phyloP scores from a whole-genome alignment of 2,113 vertebrate species.

The Polyodon spathula region DNA sequence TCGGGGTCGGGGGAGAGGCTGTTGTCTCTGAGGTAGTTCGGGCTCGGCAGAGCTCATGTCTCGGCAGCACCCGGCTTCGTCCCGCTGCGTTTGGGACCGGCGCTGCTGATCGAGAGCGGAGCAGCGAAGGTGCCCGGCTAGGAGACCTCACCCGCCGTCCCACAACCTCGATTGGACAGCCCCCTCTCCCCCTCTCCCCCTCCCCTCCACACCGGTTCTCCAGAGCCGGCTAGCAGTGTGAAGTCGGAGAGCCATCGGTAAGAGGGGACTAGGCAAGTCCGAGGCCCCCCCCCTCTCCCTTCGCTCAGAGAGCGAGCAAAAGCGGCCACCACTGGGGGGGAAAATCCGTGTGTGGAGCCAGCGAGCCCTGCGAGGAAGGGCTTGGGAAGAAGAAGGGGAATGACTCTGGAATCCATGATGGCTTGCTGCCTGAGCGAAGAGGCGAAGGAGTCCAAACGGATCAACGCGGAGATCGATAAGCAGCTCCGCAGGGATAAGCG shows the following conservation, averaged over 20 bases:
- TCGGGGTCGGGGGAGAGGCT: slow-evolving; percentile 45
- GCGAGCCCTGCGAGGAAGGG: slow-evolving; percentile 39
- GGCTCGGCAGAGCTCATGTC: slow-evolving; percentile 34
- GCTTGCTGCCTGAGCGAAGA: slow-evolving; percentile 86
- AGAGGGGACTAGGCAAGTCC: slow-evolving; percentile 53
- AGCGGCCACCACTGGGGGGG: slow-evolving; percentile 1
- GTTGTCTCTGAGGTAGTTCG: slow-evolving; percentile 44
- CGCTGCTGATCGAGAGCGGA: slow-evolving; percentile 13
- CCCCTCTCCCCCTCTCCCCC: slow-evolving; percentile 18
- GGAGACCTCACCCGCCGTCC: slow-evolving; percentile 16
- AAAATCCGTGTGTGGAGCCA: slow-evolving; percentile 26
- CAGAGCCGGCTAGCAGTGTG: slow-evolving; percentile 33
- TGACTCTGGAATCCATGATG: slow-evolving; percentile 77
- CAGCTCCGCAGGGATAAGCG: slow-evolving; percentile 82
- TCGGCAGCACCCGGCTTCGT: slow-evolving; percentile 28
- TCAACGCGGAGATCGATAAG: slow-evolving; percentile 88
- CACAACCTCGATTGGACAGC: slow-evolving; percentile 7
- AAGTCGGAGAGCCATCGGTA: slow-evolving; percentile 42
- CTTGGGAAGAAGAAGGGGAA: slow-evolving; percentile 46
- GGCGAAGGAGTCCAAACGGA: slow-evolving; percentile 86
- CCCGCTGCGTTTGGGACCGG: slow-evolving; percentile 29
- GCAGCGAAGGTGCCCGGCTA: slow-evolving; percentile 1
- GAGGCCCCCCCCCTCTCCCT: slow-evolving; percentile 38
- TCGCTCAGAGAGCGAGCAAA: slow-evolving; percentile 2
- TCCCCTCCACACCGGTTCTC: slow-evolving; percentile 22